Evolutionary conservation across 1,140 invertebrate species (phyloP).

Genomic region (Antheraea pernyi): DNA sequence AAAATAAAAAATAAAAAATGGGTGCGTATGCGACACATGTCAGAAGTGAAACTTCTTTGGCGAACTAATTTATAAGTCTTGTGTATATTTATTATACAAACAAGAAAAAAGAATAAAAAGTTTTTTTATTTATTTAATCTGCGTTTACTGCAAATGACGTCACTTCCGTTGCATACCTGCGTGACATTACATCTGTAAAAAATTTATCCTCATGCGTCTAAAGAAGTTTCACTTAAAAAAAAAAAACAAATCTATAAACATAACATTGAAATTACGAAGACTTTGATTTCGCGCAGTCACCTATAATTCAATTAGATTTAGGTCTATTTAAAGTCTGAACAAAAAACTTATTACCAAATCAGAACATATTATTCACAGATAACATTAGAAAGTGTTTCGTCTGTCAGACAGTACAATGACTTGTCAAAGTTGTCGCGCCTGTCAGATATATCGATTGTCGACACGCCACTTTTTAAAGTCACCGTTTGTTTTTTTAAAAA

Average conservation of each 20-base stretch:
- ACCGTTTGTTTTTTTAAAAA: conserved; percentile 18
- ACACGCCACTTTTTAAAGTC: conserved; percentile 6
- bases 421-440: conserved; percentile 25
- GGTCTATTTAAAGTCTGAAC: not conserved
- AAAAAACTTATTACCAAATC: conserved; percentile 18
- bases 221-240: too few relatives aligned
- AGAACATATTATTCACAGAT: conserved; percentile 12
- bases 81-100: too few relatives aligned
- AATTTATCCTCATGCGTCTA: too few relatives aligned
- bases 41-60: too few relatives aligned
- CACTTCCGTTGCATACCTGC: too few relatives aligned
- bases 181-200: too few relatives aligned
- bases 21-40: too few relatives aligned
- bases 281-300: not conserved
- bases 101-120: too few relatives aligned
- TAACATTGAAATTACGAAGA: not conserved
- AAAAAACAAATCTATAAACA: not conserved
- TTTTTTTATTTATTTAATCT: too few relatives aligned
- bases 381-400: conserved; percentile 38
- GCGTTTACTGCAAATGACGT: too few relatives aligned
- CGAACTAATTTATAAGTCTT: too few relatives aligned
- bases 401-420: conserved; percentile 27
- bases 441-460: conserved; percentile 26
- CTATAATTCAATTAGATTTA: not conserved
- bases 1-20: too few relatives aligned